Conservation (phyloP, 2,113 vertebrate species). For the Neolamprologus brichardi region DNA sequence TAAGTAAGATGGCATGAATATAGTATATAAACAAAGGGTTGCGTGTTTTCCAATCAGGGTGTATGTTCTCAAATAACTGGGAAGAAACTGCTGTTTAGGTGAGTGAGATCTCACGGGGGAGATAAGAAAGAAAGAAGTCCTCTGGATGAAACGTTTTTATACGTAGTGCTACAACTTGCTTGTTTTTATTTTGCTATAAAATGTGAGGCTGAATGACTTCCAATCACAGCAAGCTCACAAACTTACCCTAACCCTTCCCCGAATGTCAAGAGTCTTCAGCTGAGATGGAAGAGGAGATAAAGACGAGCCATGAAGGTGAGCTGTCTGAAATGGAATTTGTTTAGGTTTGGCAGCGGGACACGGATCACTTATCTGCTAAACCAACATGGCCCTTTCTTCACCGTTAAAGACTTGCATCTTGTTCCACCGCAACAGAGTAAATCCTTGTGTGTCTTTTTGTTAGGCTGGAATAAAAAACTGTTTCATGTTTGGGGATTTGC, state of each 20-base stretch:
- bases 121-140: conserved; percentile 4
- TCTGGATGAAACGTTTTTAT: neutral
- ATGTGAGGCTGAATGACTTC: conserved; percentile 28
- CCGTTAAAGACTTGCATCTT: conserved; percentile 40
- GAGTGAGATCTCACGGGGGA: neutral
- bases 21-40: neutral
- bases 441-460: conserved; percentile 61
- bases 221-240: conserved; percentile 34
- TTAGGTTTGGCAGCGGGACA: conserved; percentile 69
- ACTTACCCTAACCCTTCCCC: conserved; percentile 30
- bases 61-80: neutral
- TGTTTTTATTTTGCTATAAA: conserved; percentile 32
- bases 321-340: conserved; percentile 75
- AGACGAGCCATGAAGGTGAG: conserved; percentile 57
- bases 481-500: conserved; percentile 8
- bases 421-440: conserved; percentile 57
- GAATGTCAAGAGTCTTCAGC: conserved; percentile 53
- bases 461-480: conserved; percentile 23
- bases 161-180: neutral
- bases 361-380: conserved; percentile 71
- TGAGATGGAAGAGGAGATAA: conserved; percentile 66
- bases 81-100: conserved; percentile 11
- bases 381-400: conserved; percentile 64
- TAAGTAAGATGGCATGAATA: conserved; percentile 22
- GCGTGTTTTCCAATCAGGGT: neutral